These are phyloP conservation scores for Neoascia interrupta DNA, from an alignment of 2,888 invertebrate species.

Conservation along the genomic window DNA sequence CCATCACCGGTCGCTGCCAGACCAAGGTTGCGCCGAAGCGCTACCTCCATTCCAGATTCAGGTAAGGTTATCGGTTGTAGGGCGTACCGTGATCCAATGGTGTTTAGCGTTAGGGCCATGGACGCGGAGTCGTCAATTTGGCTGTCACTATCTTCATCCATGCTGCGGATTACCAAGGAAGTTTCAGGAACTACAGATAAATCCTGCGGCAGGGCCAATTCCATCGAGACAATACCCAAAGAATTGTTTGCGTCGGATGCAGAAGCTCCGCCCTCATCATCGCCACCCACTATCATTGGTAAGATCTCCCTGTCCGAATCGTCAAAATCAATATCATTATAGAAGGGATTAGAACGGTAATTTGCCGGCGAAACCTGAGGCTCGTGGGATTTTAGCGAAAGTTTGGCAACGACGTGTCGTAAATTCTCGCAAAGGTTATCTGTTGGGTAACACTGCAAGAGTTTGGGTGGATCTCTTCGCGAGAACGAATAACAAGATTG, in stretches of 20 bases:
- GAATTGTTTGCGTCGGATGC: conserved; percentile 72
- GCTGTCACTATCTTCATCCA: conserved; percentile 74
- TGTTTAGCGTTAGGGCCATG: conserved; percentile 71
- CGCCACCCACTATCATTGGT: conserved; percentile 78
- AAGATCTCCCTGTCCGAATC: conserved; percentile 83
- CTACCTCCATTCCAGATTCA: conserved; percentile 79
- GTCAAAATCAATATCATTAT: conserved; percentile 90
- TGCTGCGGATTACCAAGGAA: conserved; percentile 76
- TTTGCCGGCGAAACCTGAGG: conserved; percentile 81
- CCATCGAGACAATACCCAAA: conserved; percentile 76
- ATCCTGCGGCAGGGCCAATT: conserved; percentile 80
- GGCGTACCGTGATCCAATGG: conserved; percentile 73
- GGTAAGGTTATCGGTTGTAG: conserved; percentile 77
- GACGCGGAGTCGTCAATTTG: conserved; percentile 73
- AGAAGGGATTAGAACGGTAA: conserved; percentile 82
- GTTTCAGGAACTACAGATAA: conserved; percentile 79
- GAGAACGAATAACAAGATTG: conserved; percentile 73
- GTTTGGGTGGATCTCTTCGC: conserved; percentile 77
- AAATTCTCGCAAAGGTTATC: conserved; percentile 89
- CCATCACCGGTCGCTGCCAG: conserved; percentile 72
- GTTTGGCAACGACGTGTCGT: conserved; percentile 84
- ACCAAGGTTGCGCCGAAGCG: conserved; percentile 77
- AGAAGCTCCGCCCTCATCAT: conserved; percentile 72
- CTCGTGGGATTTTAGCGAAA: conserved; percentile 82
- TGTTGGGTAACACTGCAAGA: conserved; percentile 85